Evolutionary conservation across 1,140 invertebrate genomes (phyloP).

Genomic region (Pseudomyrmex sp.): DNA sequence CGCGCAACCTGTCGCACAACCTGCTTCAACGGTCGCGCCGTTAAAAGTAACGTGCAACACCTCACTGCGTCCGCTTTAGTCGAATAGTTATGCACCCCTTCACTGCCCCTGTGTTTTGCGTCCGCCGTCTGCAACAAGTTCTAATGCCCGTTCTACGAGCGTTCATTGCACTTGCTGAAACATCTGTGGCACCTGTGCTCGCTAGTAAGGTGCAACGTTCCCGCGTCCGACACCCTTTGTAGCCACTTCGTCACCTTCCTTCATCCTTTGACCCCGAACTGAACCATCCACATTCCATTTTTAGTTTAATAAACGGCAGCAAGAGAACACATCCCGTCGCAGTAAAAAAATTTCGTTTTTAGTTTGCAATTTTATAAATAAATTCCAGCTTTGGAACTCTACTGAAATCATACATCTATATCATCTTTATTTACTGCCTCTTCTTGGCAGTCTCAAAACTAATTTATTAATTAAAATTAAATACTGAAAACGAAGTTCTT

Average conservation of each 20-base stretch:
- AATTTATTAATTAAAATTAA: too few relatives aligned
- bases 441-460: too few relatives aligned
- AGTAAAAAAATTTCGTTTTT: too few relatives aligned
- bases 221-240: constrained; percentile 63
- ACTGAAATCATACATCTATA: too few relatives aligned
- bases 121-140: constrained; percentile 75
- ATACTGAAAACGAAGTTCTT: too few relatives aligned
- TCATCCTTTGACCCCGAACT: constrained; percentile 62
- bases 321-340: too few relatives aligned
- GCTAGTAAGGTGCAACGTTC: constrained; percentile 81
- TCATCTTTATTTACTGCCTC: too few relatives aligned
- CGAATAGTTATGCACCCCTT: constrained; percentile 81
- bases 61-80: constrained; percentile 65
- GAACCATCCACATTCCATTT: too few relatives aligned
- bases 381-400: too few relatives aligned
- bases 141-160: constrained; percentile 78
- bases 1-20: constrained; percentile 67
- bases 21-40: constrained; percentile 76
- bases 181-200: constrained; percentile 82
- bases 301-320: too few relatives aligned
- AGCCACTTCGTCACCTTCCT: constrained; percentile 59
- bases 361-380: too few relatives aligned
- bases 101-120: constrained; percentile 48
- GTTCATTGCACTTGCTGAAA: constrained; percentile 82
- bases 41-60: constrained; percentile 68